Evolutionary conservation across 2,797 vertebrate species (phyloP).

Genomic region (Thamnophis elegans): DNA sequence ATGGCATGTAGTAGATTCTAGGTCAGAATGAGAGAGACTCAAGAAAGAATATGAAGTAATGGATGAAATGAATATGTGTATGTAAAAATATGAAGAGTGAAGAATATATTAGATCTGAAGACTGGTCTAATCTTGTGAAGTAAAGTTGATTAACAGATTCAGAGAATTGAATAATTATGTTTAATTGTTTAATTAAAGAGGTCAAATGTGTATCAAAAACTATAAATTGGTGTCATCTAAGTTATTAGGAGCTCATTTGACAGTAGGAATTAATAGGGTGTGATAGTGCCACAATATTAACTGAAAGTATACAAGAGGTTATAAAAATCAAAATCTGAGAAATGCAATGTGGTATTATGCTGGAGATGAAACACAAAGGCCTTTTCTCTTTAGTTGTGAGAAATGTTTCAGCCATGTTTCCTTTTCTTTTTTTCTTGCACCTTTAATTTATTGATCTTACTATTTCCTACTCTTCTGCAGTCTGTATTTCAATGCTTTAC

Average conservation of each 20-base stretch:
- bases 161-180: not conserved
- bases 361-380: not conserved
- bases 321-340: not conserved
- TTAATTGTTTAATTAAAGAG: not conserved
- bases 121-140: not conserved
- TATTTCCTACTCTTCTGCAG: not conserved
- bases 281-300: not conserved
- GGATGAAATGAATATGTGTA: not conserved
- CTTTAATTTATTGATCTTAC: not conserved
- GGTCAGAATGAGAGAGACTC: not conserved
- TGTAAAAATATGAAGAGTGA: not conserved
- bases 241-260: not conserved
- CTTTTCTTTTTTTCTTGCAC: not conserved
- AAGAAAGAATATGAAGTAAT: not conserved
- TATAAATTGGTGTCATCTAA: not conserved
- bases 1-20: not conserved
- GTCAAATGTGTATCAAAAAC: not conserved
- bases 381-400: not conserved
- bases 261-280: not conserved
- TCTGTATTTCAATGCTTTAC: not conserved
- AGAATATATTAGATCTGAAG: not conserved
- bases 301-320: not conserved
- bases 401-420: not conserved
- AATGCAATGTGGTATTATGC: not conserved
- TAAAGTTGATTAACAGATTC: not conserved